Conservation (phyloP, 37 sponge, comb jelly and placozoan species). For the Theonella swinhoei region DNA sequence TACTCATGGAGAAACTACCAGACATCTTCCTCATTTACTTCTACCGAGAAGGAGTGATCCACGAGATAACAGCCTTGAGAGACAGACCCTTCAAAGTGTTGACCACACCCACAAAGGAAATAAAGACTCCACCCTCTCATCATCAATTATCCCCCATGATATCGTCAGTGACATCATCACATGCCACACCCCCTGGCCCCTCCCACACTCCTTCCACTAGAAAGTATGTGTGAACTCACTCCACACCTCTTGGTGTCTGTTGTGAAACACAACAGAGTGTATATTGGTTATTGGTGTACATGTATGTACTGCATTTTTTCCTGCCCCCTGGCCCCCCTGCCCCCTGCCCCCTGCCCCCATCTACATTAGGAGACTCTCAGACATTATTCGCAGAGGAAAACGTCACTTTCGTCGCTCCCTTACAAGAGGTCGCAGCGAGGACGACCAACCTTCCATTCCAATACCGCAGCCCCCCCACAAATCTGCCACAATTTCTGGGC, state of each 20-base stretch:
- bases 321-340: too few species aligned
- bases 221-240: constrained; percentile 6
- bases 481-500: background rate
- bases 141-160: too few species aligned
- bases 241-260: too few species aligned
- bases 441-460: constrained; percentile 11
- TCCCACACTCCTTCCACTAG: constrained; percentile 6
- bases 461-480: background rate
- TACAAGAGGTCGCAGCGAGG: constrained; percentile 48
- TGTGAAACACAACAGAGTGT: too few species aligned
- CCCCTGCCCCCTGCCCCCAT: background rate
- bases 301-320: too few species aligned
- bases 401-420: constrained; percentile 63
- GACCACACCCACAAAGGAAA: constrained; percentile 60
- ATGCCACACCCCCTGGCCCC: background rate
- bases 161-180: too few species aligned
- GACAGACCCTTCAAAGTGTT: constrained; percentile 49
- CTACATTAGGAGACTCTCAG: constrained; percentile 52
- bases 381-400: constrained; percentile 66
- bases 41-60: constrained; percentile 90
- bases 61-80: constrained; percentile 49
- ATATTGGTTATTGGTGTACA: too few species aligned
- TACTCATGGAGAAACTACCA: constrained; percentile 90
- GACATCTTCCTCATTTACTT: constrained; percentile 84
- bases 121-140: constrained; percentile 1